phyloP scores from a whole-genome alignment of 2,888 invertebrate species.

The Heliconius hortense region DNA sequence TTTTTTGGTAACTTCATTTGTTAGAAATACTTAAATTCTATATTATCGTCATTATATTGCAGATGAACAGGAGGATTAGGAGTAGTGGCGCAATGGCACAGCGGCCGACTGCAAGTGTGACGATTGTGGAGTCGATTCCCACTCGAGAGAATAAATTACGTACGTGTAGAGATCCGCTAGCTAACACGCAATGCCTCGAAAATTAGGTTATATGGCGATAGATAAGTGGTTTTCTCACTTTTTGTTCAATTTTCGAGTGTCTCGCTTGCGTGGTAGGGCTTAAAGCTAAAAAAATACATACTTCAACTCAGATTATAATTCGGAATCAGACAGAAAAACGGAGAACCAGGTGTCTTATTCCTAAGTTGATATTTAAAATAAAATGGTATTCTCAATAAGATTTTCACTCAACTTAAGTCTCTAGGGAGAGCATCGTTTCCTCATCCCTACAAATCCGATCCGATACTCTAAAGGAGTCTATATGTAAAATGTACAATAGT shows the following conservation, averaged over 20 bases:
- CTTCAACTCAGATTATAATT: too few relatives aligned
- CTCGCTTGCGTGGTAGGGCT: too few relatives aligned
- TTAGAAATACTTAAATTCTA: not conserved
- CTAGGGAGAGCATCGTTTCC: constrained; percentile 12
- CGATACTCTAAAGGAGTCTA: not conserved
- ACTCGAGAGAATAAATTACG: not conserved
- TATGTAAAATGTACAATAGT: not conserved
- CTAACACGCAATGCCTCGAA: too few relatives aligned
- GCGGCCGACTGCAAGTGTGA: not conserved
- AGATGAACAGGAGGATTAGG: too few relatives aligned
- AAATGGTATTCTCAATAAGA: constrained; percentile 6
- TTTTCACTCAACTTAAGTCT: constrained; percentile 15
- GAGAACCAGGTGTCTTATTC: too few relatives aligned
- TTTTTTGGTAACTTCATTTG: constrained; percentile 9
- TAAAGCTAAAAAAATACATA: too few relatives aligned
- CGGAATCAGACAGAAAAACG: too few relatives aligned
- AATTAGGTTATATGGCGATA: too few relatives aligned
- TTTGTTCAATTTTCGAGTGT: too few relatives aligned
- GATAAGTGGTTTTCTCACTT: too few relatives aligned
- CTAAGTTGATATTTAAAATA: not conserved
- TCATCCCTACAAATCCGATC: constrained; percentile 20
- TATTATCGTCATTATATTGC: not conserved
- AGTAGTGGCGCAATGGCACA: not conserved
- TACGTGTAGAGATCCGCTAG: too few relatives aligned
- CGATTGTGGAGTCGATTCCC: not conserved